A percentile compares a stretch with the other conserved stretches of the same genome.
Conservation (phyloP, 2,888 invertebrate species). For the Marronus borbonicus region DNA sequence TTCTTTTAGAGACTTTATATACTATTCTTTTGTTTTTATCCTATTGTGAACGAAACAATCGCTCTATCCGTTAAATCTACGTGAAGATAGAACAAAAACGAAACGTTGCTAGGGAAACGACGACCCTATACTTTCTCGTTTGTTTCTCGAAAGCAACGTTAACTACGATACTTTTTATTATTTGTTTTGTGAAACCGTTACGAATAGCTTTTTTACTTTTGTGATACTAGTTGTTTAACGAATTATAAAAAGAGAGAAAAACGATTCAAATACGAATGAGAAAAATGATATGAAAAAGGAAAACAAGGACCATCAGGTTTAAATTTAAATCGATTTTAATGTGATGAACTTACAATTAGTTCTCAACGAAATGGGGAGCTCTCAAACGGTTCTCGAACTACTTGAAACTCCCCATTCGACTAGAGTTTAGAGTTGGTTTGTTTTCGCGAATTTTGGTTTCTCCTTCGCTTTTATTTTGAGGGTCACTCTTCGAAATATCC, state of each 20-base stretch:
- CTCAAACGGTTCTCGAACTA: too few relatives aligned
- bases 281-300: slow-evolving; percentile 3
- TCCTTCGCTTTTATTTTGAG: too few relatives aligned
- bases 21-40: slow-evolving; percentile 8
- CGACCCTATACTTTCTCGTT: background rate
- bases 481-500: too few relatives aligned
- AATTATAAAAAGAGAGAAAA: background rate
- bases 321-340: background rate
- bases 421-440: too few relatives aligned
- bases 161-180: slow-evolving; percentile 7
- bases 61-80: background rate
- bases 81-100: background rate
- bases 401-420: too few relatives aligned
- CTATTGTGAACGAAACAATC: background rate
- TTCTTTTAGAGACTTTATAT: background rate
- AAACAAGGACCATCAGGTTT: background rate
- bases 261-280: slow-evolving; percentile 11
- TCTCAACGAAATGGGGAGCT: too few relatives aligned
- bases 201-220: slow-evolving; percentile 42
- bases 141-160: background rate
- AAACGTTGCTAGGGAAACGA: background rate
- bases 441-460: too few relatives aligned
- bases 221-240: slow-evolving; percentile 47
- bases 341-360: too few relatives aligned
- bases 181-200: background rate